A percentile compares a stretch with the other conserved stretches of the same genome.
These are phyloP conservation scores for Tragelaphus oryx DNA, from an alignment of 2,797 vertebrate species.

Conservation along the genomic window DNA sequence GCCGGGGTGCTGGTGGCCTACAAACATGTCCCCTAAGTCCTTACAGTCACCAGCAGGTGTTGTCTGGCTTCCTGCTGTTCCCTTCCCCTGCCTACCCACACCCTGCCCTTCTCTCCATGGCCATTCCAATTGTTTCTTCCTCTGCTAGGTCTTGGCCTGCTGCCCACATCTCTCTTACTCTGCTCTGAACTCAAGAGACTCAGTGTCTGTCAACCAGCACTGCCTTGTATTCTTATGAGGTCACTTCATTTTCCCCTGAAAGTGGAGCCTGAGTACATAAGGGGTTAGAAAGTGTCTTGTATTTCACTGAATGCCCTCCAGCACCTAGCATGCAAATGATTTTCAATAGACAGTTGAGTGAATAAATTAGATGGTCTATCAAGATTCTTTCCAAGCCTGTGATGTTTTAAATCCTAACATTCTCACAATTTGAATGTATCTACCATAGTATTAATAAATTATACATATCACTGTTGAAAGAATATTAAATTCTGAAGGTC, in stretches of 20 bases:
- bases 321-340: background rate
- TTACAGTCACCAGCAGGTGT: background rate
- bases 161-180: background rate
- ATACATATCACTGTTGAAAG: slow-evolving; percentile 7
- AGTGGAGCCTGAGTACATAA: background rate
- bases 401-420: slow-evolving; percentile 13
- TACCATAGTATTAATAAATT: slow-evolving; percentile 12
- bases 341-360: background rate
- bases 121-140: background rate
- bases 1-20: background rate
- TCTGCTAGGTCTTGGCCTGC: background rate
- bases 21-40: background rate
- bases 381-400: background rate
- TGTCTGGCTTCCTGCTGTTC: background rate
- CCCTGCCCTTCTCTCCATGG: background rate
- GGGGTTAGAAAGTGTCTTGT: background rate
- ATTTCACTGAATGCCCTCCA: background rate
- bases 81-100: background rate
- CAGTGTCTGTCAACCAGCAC: background rate
- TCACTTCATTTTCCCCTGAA: slow-evolving; percentile 9
- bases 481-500: slow-evolving; percentile 55
- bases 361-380: background rate
- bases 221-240: background rate
- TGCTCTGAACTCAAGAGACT: background rate
- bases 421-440: slow-evolving; percentile 31